Evolutionary conservation across 2,797 vertebrate species (phyloP).

Genomic region (Centroberyx gerrardi): DNA sequence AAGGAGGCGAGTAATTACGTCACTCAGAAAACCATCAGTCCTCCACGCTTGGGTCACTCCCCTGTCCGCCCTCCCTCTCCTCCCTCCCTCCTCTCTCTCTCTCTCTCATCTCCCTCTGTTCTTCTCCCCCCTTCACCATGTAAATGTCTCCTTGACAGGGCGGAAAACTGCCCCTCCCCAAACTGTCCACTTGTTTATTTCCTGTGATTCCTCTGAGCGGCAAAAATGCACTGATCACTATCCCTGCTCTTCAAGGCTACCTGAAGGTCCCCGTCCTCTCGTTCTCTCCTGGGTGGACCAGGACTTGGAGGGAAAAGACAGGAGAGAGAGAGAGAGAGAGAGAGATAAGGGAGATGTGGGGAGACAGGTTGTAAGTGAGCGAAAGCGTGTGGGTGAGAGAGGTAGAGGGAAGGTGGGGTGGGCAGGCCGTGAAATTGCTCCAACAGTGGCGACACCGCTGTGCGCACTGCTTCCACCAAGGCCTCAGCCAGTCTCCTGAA

Average conservation of each 20-base stretch:
- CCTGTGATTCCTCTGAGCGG: slow-evolving; percentile 62
- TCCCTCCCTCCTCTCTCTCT: neutral
- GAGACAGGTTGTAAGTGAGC: slow-evolving; percentile 74
- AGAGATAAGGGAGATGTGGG: slow-evolving; percentile 67
- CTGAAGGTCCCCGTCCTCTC: slow-evolving; percentile 69
- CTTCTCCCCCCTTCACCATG: slow-evolving; percentile 44
- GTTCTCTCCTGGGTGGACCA: slow-evolving; percentile 56
- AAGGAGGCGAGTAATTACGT: slow-evolving; percentile 83
- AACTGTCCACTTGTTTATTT: slow-evolving; percentile 71
- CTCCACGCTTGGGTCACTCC: slow-evolving; percentile 78
- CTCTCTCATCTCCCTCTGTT: slow-evolving; percentile 15
- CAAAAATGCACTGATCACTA: slow-evolving; percentile 69
- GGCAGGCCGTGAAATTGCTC: slow-evolving; percentile 92
- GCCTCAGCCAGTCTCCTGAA: slow-evolving; percentile 80
- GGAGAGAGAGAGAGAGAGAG: slow-evolving; percentile 31
- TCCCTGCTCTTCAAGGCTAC: slow-evolving; percentile 77
- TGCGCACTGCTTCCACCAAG: slow-evolving; percentile 75
- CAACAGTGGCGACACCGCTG: slow-evolving; percentile 72
- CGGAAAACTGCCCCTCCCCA: slow-evolving; percentile 64
- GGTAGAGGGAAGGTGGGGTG: slow-evolving; percentile 74
- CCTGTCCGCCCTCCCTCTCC: slow-evolving; percentile 49
- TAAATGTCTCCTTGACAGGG: slow-evolving; percentile 80
- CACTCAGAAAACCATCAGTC: slow-evolving; percentile 84
- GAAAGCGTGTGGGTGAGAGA: slow-evolving; percentile 59
- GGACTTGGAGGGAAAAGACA: slow-evolving; percentile 22